Percentiles rank a stretch among this genome's conserved stretches.
phyloP scores from a whole-genome alignment of 2,797 vertebrate genomes.

The Prionace glauca region DNA sequence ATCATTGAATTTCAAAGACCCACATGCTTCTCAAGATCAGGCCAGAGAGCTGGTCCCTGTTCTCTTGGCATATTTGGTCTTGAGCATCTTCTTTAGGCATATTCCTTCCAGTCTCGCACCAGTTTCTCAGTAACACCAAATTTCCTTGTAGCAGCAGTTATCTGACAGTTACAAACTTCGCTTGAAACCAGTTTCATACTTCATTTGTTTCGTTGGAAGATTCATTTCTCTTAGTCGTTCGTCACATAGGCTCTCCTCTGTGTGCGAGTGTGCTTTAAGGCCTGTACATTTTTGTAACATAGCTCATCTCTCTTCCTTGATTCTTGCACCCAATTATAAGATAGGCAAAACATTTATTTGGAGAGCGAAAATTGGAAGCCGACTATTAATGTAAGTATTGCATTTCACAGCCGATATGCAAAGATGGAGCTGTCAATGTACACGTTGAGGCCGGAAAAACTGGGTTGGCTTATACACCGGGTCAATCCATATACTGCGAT shows the following conservation, averaged over 20 bases:
- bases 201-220: too few relatives aligned
- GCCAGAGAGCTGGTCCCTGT: too few relatives aligned
- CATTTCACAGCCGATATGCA: neutral
- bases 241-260: too few relatives aligned
- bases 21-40: too few relatives aligned
- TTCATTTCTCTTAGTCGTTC: too few relatives aligned
- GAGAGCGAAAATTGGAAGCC: neutral
- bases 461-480: neutral
- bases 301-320: neutral
- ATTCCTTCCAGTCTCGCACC: neutral
- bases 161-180: neutral
- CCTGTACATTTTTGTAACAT: neutral
- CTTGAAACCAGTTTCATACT: neutral
- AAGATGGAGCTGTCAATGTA: neutral
- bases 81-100: too few relatives aligned
- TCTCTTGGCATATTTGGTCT: too few relatives aligned
- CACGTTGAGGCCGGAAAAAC: neutral
- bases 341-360: neutral
- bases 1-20: too few relatives aligned
- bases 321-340: neutral
- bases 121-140: neutral
- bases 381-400: neutral
- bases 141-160: neutral
- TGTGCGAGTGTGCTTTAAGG: neutral
- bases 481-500: neutral